Evolutionary conservation across 2,888 invertebrate genomes (phyloP), one percentile per base, ranked within the genome.

Genomic region (Oligia latruncula): DNA sequence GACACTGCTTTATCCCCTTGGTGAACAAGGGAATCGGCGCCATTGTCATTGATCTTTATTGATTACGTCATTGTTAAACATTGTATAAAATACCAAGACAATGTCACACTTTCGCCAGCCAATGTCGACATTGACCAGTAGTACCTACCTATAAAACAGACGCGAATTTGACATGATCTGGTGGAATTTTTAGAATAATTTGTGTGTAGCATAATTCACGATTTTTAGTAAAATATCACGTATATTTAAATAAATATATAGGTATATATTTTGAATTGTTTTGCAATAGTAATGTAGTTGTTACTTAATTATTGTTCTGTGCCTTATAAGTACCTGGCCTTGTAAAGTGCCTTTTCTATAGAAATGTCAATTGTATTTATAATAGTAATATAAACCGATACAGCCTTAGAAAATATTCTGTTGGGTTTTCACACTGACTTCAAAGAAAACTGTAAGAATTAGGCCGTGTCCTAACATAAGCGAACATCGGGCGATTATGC

Each of bases 321-420:
- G 94, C 94, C 94, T 94, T 94, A 92, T 68, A 78, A 86, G 90
- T 92, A 91, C 89, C 90, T 91, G 93, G 93, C 93, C 93, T 93
- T 83, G 43, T 73, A 72, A 87, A 89, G 94, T 94, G 94, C 93
- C 94, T 94, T 93, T 81, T 82, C 74, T 81, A 85, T 74, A 71
- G 72, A 77, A 79, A 83, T 85, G 88, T 90, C 89, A 91, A 89
- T 88, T 88, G 81, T 81, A 88, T 85, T 87, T 75, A 80, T 78
- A 80, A 6, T 40, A 78, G 40, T 70, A 55, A 55, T 65, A 62
- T 64, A 65, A 71, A 77, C 71, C 76, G 71, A 77, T 71, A 74
- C 81, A 86, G 85, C 76, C 78, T 86, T 87, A 76, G 23, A 52
- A 65, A 62, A 70, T 71, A 64, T 65, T 66, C 35, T 67, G 66